Conservation (phyloP, 2,113 vertebrate species). For the Sterna hirundo region DNA sequence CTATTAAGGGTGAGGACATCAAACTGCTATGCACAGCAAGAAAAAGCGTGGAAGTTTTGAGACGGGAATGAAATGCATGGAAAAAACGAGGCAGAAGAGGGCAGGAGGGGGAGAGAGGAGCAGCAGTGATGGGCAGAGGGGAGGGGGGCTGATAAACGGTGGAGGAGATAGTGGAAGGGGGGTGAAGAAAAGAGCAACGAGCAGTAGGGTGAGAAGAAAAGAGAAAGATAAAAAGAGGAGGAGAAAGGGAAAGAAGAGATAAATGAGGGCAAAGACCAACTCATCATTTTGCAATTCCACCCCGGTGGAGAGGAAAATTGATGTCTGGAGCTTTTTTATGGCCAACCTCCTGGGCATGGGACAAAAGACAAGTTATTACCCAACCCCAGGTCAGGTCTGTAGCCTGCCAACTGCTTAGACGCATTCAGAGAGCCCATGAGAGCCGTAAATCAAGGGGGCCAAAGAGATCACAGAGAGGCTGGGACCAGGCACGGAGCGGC, state of each 20-base stretch:
- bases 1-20: background rate
- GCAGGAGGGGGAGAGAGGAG: background rate
- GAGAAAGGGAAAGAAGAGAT: constrained; percentile 27
- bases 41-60: background rate
- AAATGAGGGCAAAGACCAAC: constrained; percentile 67
- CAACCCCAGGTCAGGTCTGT: constrained; percentile 52
- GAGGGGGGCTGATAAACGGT: background rate
- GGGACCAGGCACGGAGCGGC: background rate
- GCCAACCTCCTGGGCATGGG: constrained; percentile 50
- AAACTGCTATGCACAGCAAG: constrained; percentile 14
- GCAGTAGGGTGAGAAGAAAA: background rate
- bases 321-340: constrained; percentile 59
- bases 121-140: background rate
- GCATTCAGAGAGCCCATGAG: constrained; percentile 29
- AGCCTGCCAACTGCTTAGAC: constrained; percentile 43
- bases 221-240: constrained; percentile 42
- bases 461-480: constrained; percentile 15
- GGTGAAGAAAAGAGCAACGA: background rate
- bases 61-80: background rate
- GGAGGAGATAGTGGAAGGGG: background rate
- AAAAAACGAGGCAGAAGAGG: constrained; percentile 3
- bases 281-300: constrained; percentile 54
- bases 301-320: constrained; percentile 39
- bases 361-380: constrained; percentile 67
- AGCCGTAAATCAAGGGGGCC: constrained; percentile 44